Percentiles rank a stretch among this genome's conserved stretches.
These are phyloP conservation scores for Ceratothoa steindachneri DNA, from an alignment of 2,888 invertebrate species.

Conservation along the genomic window DNA sequence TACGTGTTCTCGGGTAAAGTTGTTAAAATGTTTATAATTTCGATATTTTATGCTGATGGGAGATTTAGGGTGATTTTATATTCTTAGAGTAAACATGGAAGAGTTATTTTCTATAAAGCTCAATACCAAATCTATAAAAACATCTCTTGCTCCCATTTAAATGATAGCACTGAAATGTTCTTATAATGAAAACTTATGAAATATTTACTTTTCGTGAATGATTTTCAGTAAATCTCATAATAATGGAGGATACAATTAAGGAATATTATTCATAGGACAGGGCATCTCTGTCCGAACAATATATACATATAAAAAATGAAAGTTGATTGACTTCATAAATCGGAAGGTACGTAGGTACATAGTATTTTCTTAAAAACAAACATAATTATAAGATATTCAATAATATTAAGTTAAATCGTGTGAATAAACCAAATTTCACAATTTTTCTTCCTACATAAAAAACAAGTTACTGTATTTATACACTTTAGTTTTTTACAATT, in stretches of 20 bases:
- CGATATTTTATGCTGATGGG: background rate
- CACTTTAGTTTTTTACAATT: constrained; percentile 2
- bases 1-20: background rate
- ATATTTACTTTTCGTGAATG: background rate
- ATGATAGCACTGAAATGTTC: background rate
- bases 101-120: constrained; percentile 10
- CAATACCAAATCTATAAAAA: constrained; percentile 4
- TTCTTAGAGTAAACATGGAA: background rate
- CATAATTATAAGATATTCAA: no score
- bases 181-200: background rate
- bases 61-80: background rate
- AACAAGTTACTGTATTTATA: constrained; percentile 1
- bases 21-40: background rate
- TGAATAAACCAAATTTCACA: no score
- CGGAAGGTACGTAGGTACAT: no score
- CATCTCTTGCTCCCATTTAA: background rate
- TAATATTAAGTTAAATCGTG: no score
- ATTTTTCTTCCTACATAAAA: constrained; percentile 3
- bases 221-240: background rate
- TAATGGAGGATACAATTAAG: background rate
- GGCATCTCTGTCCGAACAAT: background rate
- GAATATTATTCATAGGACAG: no score
- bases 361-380: no score
- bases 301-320: background rate
- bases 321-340: no score